These are phyloP conservation scores for Caenorhabditis briggsae DNA, from an alignment of 1,140 invertebrate genomes.

Conservation along the genomic window DNA sequence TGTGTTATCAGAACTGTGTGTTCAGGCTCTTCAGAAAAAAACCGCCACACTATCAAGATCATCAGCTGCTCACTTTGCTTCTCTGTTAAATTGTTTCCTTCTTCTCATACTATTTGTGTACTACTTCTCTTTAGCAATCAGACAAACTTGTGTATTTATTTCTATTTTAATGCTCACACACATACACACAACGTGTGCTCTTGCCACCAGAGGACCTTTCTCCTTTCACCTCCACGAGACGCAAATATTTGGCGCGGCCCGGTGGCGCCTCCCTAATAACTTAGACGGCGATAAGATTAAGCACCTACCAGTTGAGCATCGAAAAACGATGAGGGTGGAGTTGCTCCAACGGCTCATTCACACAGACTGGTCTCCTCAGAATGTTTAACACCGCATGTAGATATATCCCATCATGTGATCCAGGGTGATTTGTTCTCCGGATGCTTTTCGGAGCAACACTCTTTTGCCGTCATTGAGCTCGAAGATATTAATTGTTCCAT, in stretches of 20 bases:
- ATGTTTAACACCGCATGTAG: conserved; percentile 42
- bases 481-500: neutral
- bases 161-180: conserved; percentile 39
- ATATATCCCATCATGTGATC: conserved; percentile 35
- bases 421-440: conserved; percentile 1
- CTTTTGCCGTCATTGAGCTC: neutral
- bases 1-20: conserved; percentile 47
- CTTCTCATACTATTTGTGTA: conserved; percentile 12
- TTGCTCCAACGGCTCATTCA: neutral
- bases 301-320: conserved; percentile 24
- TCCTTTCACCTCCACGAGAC: conserved; percentile 44
- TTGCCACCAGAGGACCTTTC: conserved; percentile 48
- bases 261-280: conserved; percentile 41
- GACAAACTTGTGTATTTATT: conserved; percentile 37
- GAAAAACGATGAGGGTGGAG: neutral
- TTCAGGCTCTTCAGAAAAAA: conserved; percentile 45
- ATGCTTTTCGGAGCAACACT: conserved; percentile 22
- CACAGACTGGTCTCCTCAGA: conserved; percentile 47
- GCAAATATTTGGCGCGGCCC: conserved; percentile 51
- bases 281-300: conserved; percentile 36
- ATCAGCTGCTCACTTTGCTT: conserved; percentile 26
- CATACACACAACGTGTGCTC: neutral
- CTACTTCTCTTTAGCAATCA: conserved; percentile 19
- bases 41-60: conserved; percentile 21
- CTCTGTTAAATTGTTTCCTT: neutral